Evolutionary conservation across 2,888 invertebrate species (phyloP).

Genomic region (Autographa pulchrina): DNA sequence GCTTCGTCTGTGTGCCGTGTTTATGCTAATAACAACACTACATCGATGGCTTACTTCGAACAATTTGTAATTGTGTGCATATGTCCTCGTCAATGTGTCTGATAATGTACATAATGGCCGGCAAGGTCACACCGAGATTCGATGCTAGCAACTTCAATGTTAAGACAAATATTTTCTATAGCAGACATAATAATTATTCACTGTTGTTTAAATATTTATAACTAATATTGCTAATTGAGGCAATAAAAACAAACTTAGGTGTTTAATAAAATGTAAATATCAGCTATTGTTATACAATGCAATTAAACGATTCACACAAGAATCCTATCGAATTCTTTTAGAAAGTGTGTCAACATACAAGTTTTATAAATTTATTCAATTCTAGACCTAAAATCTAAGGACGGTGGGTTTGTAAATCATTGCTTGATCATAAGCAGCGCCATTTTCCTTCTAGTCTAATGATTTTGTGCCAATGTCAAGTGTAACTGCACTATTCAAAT

Average conservation of each 20-base stretch:
- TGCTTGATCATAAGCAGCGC: slow-evolving; percentile 58
- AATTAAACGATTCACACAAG: neutral
- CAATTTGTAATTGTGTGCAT: slow-evolving; percentile 51
- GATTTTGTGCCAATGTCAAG: slow-evolving; percentile 84
- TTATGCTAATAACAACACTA: slow-evolving; percentile 60
- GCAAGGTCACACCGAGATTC: slow-evolving; percentile 45
- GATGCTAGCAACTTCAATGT: slow-evolving; percentile 30
- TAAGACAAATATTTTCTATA: slow-evolving; percentile 32
- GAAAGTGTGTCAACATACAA: slow-evolving; percentile 20
- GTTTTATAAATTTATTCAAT: slow-evolving; percentile 22
- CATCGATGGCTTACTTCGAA: slow-evolving; percentile 54
- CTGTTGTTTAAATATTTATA: neutral
- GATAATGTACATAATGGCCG: slow-evolving; percentile 66
- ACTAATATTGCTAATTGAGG: slow-evolving; percentile 1
- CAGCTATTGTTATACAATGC: neutral
- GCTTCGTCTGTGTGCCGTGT: slow-evolving; percentile 62
- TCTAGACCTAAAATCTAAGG: slow-evolving; percentile 42
- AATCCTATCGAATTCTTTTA: neutral
- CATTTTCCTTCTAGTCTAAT: slow-evolving; percentile 79
- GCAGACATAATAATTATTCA: slow-evolving; percentile 17
- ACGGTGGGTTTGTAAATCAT: slow-evolving; percentile 60
- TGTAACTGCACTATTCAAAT: slow-evolving; percentile 69
- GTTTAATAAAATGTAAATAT: slow-evolving; percentile 3
- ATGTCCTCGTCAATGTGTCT: slow-evolving; percentile 58
- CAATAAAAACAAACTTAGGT: neutral